phyloP scores from a whole-genome alignment of 2,888 invertebrate species.

The Mimumesa dahlbomi region DNA sequence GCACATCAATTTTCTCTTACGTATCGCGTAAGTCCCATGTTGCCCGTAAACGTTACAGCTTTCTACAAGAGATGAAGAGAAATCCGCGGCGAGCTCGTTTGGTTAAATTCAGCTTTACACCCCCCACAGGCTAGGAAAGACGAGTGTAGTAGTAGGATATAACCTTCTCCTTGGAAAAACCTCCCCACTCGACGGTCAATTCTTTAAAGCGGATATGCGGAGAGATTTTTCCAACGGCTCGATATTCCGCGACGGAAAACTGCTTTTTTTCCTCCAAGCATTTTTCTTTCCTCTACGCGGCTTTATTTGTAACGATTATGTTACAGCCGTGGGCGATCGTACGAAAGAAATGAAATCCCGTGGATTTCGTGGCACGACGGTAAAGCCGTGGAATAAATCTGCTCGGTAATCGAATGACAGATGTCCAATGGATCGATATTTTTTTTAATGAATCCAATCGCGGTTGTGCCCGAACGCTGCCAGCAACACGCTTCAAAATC shows the following conservation, averaged over 20 bases:
- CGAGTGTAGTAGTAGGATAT: conserved; percentile 41
- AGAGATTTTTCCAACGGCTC: conserved; percentile 29
- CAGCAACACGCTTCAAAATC: conserved; percentile 13
- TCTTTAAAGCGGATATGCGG: conserved; percentile 60
- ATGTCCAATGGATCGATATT: conserved; percentile 54
- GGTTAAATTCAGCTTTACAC: conserved; percentile 37
- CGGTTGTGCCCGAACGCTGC: conserved; percentile 6
- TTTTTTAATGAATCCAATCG: conserved; percentile 59
- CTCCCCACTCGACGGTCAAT: conserved; percentile 46
- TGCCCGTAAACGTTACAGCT: not conserved
- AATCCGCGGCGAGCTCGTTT: conserved; percentile 31
- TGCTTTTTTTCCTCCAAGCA: not conserved
- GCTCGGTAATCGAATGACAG: conserved; percentile 59
- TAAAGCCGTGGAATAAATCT: conserved; percentile 51
- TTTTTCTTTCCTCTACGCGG: conserved; percentile 19
- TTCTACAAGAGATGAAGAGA: not conserved
- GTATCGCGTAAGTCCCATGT: too few relatives aligned
- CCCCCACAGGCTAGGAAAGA: conserved; percentile 29
- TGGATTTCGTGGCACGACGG: conserved; percentile 13
- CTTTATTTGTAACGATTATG: conserved; percentile 40
- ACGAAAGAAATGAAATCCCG: conserved; percentile 55
- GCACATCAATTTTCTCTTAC: too few relatives aligned
- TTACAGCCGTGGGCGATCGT: conserved; percentile 22
- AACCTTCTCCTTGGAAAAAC: conserved; percentile 35
- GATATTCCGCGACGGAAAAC: too few relatives aligned